Base-by-base conservation (phyloP, 92 coral and sea anemone species). In the Porites lobata region DNA sequence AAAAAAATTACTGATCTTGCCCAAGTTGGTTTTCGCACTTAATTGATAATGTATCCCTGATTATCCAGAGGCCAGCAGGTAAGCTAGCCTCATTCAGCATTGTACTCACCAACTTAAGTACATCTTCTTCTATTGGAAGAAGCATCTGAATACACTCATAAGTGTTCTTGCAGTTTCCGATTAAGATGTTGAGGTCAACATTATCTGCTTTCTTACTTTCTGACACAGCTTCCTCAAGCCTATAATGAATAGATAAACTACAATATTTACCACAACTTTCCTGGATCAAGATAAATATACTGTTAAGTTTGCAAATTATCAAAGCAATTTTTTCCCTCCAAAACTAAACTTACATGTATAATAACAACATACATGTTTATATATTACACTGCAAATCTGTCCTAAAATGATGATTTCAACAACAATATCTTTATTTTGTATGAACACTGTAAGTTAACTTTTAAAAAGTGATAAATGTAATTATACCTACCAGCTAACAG, bases 211-310 rank as follows among this genome's bases (percentile, higher is more conserved):
- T 97, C 68, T 88, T 70, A 75, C 98, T 94, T 63, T 97, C 99
- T 1, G n/a, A 56, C 17, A 96, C 99, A 26, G 96, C 99, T 75
- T 92, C 95, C 76, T 97, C 98, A 18, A 97, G 90, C 89, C 99
- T 96, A 69, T 56, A 3, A 15, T 5, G 4, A 82, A 76, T 17
- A 57, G 76, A 56, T 4, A 38, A 38, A 4, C 47, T 38, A 38
- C 47, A 4, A 38, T 38, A 38, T 38, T 38, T 38, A 38, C 6
- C 47, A 38, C 47, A 38, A 38, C 47, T 4, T 38, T 3, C 47
- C 6, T 38, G 47, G 47, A 38, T 38, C 47, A 38, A 38, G 47
- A 38, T 38, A 38, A 38, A 38, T 38, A 38, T 38, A 38, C 47
- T 38, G 47, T 38, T 38, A 38, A 38, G 47, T 38, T 4, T 38